phyloP scores from a whole-genome alignment of 2,797 vertebrate genomes.

The Ptychadena robeensis region DNA sequence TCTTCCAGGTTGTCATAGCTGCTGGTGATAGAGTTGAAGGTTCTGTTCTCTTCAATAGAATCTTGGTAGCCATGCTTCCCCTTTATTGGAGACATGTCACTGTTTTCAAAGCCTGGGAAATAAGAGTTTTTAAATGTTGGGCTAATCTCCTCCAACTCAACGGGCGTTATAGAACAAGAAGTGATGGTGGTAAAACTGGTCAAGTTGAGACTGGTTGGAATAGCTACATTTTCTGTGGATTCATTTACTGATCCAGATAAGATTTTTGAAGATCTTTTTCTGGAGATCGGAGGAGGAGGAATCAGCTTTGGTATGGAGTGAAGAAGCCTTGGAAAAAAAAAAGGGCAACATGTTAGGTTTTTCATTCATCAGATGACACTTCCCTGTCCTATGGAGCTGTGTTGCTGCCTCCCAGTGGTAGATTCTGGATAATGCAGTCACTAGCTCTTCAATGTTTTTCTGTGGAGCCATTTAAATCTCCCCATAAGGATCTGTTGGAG shows the following conservation, averaged over 20 bases:
- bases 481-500: too few relatives aligned
- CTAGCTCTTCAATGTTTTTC: too few relatives aligned
- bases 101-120: conserved; percentile 78
- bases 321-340: conserved; percentile 68
- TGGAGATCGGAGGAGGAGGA: conserved; percentile 77
- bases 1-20: conserved; percentile 57
- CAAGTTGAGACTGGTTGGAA: conserved; percentile 61
- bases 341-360: not conserved
- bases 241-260: conserved; percentile 74
- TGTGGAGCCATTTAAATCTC: too few relatives aligned
- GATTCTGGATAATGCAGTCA: too few relatives aligned
- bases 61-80: conserved; percentile 69
- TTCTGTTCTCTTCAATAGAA: conserved; percentile 70
- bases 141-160: conserved; percentile 66
- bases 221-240: conserved; percentile 33
- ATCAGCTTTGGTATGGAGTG: conserved; percentile 83
- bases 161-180: conserved; percentile 75
- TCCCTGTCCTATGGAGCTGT: too few relatives aligned
- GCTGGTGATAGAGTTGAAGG: conserved; percentile 73
- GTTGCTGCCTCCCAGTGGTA: too few relatives aligned
- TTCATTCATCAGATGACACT: too few relatives aligned
- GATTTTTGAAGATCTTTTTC: conserved; percentile 82
- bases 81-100: conserved; percentile 74
- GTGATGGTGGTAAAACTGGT: conserved; percentile 77
- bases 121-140: conserved; percentile 32